Evolutionary conservation across 2,113 vertebrate species (phyloP), one percentile per base, ranked within the genome.

Genomic region (Xiphophorus couchianus): DNA sequence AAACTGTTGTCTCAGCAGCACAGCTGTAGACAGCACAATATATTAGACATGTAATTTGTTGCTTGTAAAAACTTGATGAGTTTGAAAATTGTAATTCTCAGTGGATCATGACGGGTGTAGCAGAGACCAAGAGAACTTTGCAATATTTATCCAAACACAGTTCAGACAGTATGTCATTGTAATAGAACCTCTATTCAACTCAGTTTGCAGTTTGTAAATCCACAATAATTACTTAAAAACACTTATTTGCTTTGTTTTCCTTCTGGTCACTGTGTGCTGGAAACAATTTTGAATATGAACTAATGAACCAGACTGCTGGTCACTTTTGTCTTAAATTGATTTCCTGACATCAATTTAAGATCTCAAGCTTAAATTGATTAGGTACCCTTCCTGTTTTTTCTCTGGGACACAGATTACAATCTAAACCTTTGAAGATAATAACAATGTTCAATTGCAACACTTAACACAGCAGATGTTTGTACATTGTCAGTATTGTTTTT

Each of bases 41-140:
- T 67, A 71, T 84, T 77, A 83, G 86, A 84, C 83, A 85, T 85
- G 35, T 82, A 80, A 82, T 87, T 86, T 89, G 64, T 74, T 82
- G 78, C 71, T 87, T 76, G 77, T 85, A 73, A 85, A 83, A 77
- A 88, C 70, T 66, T 78, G 63, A 87, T 89, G 80, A 77, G 51
- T 84, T 86, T 76, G 82, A 85, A 78, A 71, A 73, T 69, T 78
- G 22, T 83, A 73, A 71, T 88, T 39, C 44, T 62, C 42, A 60
- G 27, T 85, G 75, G 74, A 79, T 89, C 71, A 66, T 77, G 74
- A 79, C 48, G 64, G 30, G 58, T 13, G 35, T 28, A 65, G 22
- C 0, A 30, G 25, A 15, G 9, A 66, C 81, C 85, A 80, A 76
- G 66, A 80, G 69, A 11, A 37, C 35, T 63, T 48, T 54, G 67